Evolutionary conservation across 1,140 invertebrate species (phyloP).

Genomic region (Bemisia tabaci): DNA sequence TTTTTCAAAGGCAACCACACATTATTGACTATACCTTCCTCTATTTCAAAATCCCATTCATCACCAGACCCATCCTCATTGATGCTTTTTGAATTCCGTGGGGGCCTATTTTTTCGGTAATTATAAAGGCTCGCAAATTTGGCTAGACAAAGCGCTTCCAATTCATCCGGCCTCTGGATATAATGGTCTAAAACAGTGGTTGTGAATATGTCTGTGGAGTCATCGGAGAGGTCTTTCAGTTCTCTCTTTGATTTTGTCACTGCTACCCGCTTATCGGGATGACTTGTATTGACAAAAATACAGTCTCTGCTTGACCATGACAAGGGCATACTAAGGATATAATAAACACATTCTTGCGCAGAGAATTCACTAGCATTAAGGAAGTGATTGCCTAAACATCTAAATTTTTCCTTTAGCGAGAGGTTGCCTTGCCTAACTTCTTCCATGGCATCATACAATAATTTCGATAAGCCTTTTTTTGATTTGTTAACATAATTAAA

Average conservation of each 20-base stretch:
- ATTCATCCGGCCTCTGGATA: neutral
- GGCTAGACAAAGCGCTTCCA: neutral
- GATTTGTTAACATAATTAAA: slow-evolving; percentile 32
- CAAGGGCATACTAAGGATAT: neutral
- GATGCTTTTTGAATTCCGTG: neutral
- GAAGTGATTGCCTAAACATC: slow-evolving; percentile 10
- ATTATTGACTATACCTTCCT: neutral
- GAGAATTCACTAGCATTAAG: neutral
- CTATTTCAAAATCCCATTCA: no score
- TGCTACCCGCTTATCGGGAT: neutral
- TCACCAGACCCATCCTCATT: neutral
- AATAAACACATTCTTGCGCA: neutral
- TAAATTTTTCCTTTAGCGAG: neutral
- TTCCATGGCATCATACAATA: slow-evolving; percentile 14
- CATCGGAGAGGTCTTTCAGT: neutral
- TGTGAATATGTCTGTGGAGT: neutral
- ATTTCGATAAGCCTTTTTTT: slow-evolving; percentile 27
- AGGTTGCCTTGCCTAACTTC: neutral
- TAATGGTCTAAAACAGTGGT: neutral
- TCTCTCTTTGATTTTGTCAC: neutral
- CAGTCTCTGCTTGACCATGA: neutral
- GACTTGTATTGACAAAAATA: neutral
- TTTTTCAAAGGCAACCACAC: neutral
- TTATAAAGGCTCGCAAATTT: neutral
- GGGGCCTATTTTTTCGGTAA: neutral